Evolutionary conservation across 2,888 invertebrate genomes (phyloP).

Genomic region (Ormyrus labotus): DNA sequence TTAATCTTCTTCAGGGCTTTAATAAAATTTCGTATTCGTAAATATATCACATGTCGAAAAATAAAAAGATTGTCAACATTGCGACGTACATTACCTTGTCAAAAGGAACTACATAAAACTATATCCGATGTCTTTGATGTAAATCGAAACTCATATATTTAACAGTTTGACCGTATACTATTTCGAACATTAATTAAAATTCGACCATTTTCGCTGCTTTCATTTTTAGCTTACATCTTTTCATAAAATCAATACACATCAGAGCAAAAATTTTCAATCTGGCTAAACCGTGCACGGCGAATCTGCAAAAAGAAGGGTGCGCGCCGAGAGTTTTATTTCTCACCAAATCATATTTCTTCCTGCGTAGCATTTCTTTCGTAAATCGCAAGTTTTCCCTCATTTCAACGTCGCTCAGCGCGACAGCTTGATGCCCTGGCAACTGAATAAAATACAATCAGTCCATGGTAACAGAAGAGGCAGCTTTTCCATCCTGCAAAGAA

Average conservation of each 20-base stretch:
- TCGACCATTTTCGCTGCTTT: too few species aligned
- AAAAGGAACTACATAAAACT: too few species aligned
- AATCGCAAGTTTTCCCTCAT: background rate
- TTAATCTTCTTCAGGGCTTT: too few species aligned
- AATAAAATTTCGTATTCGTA: too few species aligned
- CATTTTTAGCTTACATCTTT: too few species aligned
- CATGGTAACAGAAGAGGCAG: background rate
- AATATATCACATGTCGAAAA: too few species aligned
- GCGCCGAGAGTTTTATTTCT: background rate
- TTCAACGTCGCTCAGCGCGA: background rate
- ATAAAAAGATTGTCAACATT: too few species aligned
- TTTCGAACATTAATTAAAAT: too few species aligned
- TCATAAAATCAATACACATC: background rate
- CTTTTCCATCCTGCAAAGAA: background rate
- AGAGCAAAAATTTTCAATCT: slow-evolving; percentile 17
- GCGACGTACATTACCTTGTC: too few species aligned
- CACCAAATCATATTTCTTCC: background rate
- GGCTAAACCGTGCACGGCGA: background rate
- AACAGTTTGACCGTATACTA: too few species aligned
- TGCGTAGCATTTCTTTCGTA: background rate
- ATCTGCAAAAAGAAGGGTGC: background rate
- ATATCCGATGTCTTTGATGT: too few species aligned
- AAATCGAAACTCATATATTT: too few species aligned
- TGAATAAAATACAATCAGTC: slow-evolving; percentile 4
- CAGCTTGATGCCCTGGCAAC: background rate